phyloP scores from a whole-genome alignment of 2,888 invertebrate species.

The Latheticus oryzae region DNA sequence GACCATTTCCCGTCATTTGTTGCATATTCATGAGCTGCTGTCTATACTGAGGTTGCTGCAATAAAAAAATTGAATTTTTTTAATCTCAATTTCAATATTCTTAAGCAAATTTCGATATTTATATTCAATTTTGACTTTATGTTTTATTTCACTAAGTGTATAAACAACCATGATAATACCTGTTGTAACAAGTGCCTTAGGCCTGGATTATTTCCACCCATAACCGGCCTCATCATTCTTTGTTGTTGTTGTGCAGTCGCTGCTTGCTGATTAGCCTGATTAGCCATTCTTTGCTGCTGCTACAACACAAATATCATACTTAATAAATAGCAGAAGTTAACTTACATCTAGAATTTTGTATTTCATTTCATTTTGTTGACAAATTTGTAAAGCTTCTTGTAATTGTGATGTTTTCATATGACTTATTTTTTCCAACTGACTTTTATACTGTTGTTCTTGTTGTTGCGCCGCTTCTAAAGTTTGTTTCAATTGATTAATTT shows the following conservation, averaged over 20 bases:
- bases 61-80: slow-evolving; percentile 15
- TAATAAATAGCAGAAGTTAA: slow-evolving; percentile 19
- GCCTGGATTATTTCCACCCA: slow-evolving; percentile 80
- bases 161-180: slow-evolving; percentile 67
- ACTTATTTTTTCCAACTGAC: slow-evolving; percentile 79
- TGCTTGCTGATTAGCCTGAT: slow-evolving; percentile 56
- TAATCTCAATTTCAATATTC: neutral
- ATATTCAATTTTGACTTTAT: slow-evolving; percentile 7
- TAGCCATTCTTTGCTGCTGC: slow-evolving; percentile 62
- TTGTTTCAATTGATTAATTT: slow-evolving; percentile 81
- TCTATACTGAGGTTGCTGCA: slow-evolving; percentile 79
- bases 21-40: slow-evolving; percentile 71
- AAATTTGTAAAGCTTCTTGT: slow-evolving; percentile 76
- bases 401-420: slow-evolving; percentile 71
- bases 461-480: slow-evolving; percentile 85
- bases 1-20: slow-evolving; percentile 67
- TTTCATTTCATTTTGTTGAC: slow-evolving; percentile 84
- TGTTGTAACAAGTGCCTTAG: slow-evolving; percentile 84
- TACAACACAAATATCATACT: slow-evolving; percentile 31
- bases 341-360: slow-evolving; percentile 79
- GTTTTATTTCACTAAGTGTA: neutral
- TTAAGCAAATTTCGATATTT: slow-evolving; percentile 3
- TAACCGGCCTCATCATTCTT: slow-evolving; percentile 78
- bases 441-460: slow-evolving; percentile 81
- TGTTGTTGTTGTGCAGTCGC: slow-evolving; percentile 66